Base-by-base conservation (phyloP, 2,888 invertebrate genomes). In the Aelia acuminata region DNA sequence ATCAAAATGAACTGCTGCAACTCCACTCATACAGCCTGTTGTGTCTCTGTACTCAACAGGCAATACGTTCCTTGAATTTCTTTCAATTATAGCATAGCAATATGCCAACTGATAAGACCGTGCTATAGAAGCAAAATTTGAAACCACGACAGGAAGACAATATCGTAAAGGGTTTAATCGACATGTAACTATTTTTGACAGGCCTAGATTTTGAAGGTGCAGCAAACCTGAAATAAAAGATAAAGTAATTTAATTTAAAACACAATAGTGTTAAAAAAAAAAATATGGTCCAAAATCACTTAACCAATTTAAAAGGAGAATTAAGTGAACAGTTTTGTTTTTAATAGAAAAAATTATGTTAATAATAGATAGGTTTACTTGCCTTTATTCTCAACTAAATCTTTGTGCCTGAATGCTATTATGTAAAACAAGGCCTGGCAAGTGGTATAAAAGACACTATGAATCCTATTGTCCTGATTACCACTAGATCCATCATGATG, bases 381-480 rank as follows among this genome's bases (percentile, higher is more conserved):
- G 97, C 98, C 96, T 93, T 96, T 96, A 92, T 95, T 95, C 91
- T 89, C 63, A 57, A 97, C 95, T 91, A 99, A 93, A 91, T 98
- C 96, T 91, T 95, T 95, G 92, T 97, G 96, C 89, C 98, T 95
- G 92, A 98, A 98, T 0, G 97, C 96, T 89, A 99, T 95, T 26
- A 98, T 93, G 92, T 99, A 98, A 93, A 99, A 98, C 84, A 98
- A 93, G 0, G 97, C 95, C 92, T 99, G 98, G 91, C 98, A 98
- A 7, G 98, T 95, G 1, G 97, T 95, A 92, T 98, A 98, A 93
- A 99, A 99, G 0, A 98, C 96, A 7, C 95, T 94, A 92, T 99
- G 98, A 0, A 95, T 94, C 91, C 95, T 94, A 0, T 95, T 91
- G 90, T 96, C 95, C 22, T 93, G 93, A 0, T 93, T 92, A 90